phyloP scores from a whole-genome alignment of 2,797 vertebrate genomes.

The Leptoclinus maculatus region DNA sequence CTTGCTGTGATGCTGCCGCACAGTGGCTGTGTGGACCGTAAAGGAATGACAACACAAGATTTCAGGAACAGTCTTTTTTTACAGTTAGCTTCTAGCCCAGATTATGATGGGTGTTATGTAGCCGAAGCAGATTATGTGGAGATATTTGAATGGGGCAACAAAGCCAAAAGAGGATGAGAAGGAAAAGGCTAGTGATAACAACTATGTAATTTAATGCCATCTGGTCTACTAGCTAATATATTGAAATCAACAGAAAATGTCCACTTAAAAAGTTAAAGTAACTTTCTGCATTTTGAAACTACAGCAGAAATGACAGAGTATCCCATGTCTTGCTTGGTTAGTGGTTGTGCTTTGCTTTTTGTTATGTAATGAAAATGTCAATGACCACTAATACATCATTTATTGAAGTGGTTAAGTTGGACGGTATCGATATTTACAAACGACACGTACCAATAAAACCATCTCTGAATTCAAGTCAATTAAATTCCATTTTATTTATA shows the following conservation, averaged over 20 bases:
- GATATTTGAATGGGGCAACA: not conserved
- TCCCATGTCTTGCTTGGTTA: not conserved
- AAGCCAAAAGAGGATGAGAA: not conserved
- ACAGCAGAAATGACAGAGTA: not conserved
- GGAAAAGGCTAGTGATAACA: not conserved
- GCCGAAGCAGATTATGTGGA: not conserved
- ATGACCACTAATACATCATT: not conserved
- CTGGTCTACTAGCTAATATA: not conserved
- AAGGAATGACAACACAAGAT: constrained; percentile 5
- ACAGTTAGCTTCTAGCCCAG: not conserved
- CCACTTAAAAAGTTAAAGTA: not conserved
- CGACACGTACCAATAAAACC: too few species aligned
- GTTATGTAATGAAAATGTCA: not conserved
- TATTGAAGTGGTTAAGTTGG: not conserved
- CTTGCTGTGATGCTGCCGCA: constrained; percentile 17
- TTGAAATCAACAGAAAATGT: not conserved
- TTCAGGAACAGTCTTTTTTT: not conserved
- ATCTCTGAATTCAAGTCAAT: too few species aligned
- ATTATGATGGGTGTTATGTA: not conserved
- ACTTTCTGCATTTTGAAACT: not conserved
- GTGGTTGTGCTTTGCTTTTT: not conserved
- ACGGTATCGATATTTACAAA: too few species aligned
- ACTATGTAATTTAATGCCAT: not conserved
- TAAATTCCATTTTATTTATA: too few species aligned
- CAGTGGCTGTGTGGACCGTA: constrained; percentile 4